Evolutionary conservation across 2,888 invertebrate species (phyloP), one percentile per base, ranked within the genome.

Genomic region (Zygothrica quintamaculata): DNA sequence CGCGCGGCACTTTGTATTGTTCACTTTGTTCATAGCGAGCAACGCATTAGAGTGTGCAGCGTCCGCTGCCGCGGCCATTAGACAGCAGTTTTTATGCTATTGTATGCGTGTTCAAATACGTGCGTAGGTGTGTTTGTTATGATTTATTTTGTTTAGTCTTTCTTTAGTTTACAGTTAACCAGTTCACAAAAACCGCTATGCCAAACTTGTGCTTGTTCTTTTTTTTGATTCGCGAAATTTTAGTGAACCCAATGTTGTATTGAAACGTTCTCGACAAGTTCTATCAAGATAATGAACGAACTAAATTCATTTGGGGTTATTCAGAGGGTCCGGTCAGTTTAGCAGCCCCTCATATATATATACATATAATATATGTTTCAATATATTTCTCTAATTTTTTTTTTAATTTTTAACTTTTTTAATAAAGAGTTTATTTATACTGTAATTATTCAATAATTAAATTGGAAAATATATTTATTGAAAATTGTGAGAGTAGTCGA

Each of bases 1-100:
- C 13, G 88, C 85, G 53, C 86, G 84, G 50, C 88, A 88, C 59
- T 86, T 84, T 31, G 76, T 53, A 37, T 69, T 65, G 53, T 84
- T 84, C 52, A 58, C 43, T 48, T 71, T 82, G 50, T 80, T 84
- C 51, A 66, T 70, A 22, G 82, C 56, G 33, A 60, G 61, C 52
- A 79, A 34, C 42, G 76, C 73, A 46, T 56, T 69, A 9, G 65
- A 69, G 50, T 56, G 69, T 2, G 74, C 72, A 26, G 74, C 72
- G 53, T 73, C 72, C 65, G 72, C 72, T 59, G 72, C 70, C 18
- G 72, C 74, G 31, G 74, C 74, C 72, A 72, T 72, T 59, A 1
- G 39, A 7, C 8, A 18, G 9, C 22, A 6, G 8, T 42, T 37
- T 39, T n/a, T 7, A 51, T 18, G 6, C 25, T 1, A 31, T 0